Base-by-base conservation (phyloP, 2,888 invertebrate genomes). In the Ectemnius cavifrons region DNA sequence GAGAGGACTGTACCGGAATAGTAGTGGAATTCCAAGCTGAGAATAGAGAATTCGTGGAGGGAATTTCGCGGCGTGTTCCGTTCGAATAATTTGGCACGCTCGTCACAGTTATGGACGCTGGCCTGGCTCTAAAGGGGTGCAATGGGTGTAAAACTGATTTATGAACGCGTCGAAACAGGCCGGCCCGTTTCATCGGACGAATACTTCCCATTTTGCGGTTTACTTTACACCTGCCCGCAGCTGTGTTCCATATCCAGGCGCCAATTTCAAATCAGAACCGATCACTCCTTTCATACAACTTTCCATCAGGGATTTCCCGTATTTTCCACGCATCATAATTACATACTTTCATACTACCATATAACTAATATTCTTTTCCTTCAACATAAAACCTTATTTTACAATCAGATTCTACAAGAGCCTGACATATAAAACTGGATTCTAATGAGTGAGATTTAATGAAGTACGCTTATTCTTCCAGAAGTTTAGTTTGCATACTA, bases 61-160 rank as follows among this genome's bases (percentile, higher is more conserved):
- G 37, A 37, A 73, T 61, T 68, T 49, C 62, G 63, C 58, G 70
- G n/a, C 27, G 52, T 11, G 37, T 18, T 57, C 23, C 47, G 59
- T 52, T 52, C 28, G 69, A 62, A 70, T 71, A 80, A 78, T 80
- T 81, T 80, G 78, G 81, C 75, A 78, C 62, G 37, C 37, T 37
- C 37, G 37, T 37, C 37, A 37, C 37, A 37, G 37, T 37, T 37
- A 37, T 63, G 60, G 60, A 59, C 59, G 60, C 37, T 57, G 57
- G 52, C n/a, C 58, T 65, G 49, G 20, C 20, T 23, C 63, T 46
- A 60, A 58, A 59, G 57, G 79, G 69, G 63, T 67, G 37, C 49
- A 68, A 70, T 52, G 70, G 67, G 56, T 47, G 62, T 57, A 65
- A 57, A 67, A 68, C 37, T 80, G 73, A 80, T 80, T 78, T 81